These are phyloP conservation scores for Amblyjoppa proteus DNA, from an alignment of 2,888 invertebrate genomes.

Conservation along the genomic window DNA sequence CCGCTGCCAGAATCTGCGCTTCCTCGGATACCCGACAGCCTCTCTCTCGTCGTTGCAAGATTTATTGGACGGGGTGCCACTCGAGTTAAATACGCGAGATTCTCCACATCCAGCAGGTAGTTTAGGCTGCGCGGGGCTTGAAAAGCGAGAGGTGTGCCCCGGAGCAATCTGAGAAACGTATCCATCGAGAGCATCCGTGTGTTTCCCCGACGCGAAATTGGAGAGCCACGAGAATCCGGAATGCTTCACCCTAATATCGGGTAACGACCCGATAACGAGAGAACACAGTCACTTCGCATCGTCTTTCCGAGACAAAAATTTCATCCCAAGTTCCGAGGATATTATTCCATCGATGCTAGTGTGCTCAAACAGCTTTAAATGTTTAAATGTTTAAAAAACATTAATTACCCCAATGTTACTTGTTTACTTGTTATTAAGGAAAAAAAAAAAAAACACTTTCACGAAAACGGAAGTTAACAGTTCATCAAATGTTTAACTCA, in stretches of 20 bases:
- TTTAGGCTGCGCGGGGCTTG: conserved; percentile 4
- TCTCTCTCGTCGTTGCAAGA: conserved; percentile 53
- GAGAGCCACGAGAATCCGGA: conserved; percentile 30
- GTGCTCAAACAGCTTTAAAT: too few relatives aligned
- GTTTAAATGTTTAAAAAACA: too few relatives aligned
- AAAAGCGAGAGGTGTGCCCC: conserved; percentile 19
- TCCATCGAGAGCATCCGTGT: conserved; percentile 11
- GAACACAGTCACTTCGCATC: conserved; percentile 20
- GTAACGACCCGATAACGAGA: conserved; percentile 33
- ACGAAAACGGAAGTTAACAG: too few relatives aligned
- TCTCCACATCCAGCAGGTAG: conserved; percentile 29
- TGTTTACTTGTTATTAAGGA: neutral
- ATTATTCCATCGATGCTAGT: too few relatives aligned
- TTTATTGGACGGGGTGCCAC: conserved; percentile 61
- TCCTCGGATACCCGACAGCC: conserved; percentile 19
- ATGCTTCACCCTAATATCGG: conserved; percentile 16
- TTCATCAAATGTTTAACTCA: neutral
- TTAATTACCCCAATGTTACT: neutral
- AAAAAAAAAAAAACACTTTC: too few relatives aligned
- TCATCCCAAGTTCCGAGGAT: neutral
- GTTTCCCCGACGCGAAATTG: conserved; percentile 1
- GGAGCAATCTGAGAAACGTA: conserved; percentile 51
- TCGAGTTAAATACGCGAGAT: conserved; percentile 57
- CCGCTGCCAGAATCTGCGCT: conserved; percentile 52
- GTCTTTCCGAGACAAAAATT: neutral